Evolutionary conservation across 2,888 invertebrate species (phyloP), one percentile per base, ranked within the genome.

Genomic region (Sericinus montela): DNA sequence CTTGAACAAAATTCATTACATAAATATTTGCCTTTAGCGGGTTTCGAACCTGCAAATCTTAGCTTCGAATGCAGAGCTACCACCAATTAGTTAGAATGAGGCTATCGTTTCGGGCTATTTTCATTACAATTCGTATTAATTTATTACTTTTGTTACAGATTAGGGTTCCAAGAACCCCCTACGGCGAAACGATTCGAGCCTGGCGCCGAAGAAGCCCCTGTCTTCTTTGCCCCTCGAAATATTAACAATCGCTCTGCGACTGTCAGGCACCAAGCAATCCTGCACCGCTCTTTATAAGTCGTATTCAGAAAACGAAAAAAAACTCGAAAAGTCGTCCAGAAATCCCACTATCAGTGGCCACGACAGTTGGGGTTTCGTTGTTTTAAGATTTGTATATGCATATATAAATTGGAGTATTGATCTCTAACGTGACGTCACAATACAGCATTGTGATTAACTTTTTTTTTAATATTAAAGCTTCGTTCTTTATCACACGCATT

Each of bases 341-440:
- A 50, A 35, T 45, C 73, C 78, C 81, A 82, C 86, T 80, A 68
- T 80, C 81, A 56, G 83, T 83, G 87, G 88, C 88, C 87, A 85
- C 83, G 84, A 71, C 75, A 76, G 87, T 70, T 58, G 69, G 69
- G 62, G 71, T 60, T 67, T 57, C 67, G 62, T 69, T 62, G 64
- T 67, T 67, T 66, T 51, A 48, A 48, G 49, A 54, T 69, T 75
- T 79, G 82, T 86, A 86, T 87, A 85, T 85, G 82, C 84, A 86
- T 86, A 85, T 85, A 82, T 85, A 80, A 81, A 80, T 66, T 62
- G 69, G 75, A 74, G 73, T 69, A 75, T 65, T 80, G 88, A 88
- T 88, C 88, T 88, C 88, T 81, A 73, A 75, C 64, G 85, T 88
- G 83, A 88, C 87, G 87, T 88, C 88, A 87, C 88, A 87, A 81